Base-by-base conservation (phyloP, 2,888 invertebrate species). In the Candidula unifasciata region DNA sequence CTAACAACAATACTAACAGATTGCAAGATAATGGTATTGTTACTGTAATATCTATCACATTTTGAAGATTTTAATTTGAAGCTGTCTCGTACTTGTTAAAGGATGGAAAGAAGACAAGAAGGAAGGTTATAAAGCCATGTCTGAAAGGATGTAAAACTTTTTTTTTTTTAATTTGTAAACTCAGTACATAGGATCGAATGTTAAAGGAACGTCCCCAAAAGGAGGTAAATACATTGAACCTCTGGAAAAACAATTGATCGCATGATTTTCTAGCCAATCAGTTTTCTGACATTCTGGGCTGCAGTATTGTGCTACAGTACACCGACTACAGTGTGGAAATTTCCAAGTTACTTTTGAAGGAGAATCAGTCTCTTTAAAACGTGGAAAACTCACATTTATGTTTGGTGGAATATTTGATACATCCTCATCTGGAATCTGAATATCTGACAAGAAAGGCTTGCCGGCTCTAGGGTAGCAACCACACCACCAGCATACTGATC, bases 291-390 rank as follows among this genome's bases (percentile, higher is more conserved):
- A 83, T 2, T 60, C 13, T 0, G 8, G 8, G 60, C 79, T 73
- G 44, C 83, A 83, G 37, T 79, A 83, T 33, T 60, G 79, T 54
- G 83, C 83, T 24, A 83, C 79, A 79, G 79, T 83, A 30, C 83
- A 83, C 10, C 35, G 27, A 18, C 57, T 44, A 27, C 83, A 83
- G 21, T 79, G 71, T 27, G 24, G 44, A 79, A 83, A 83, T 37
- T 44, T 77, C 83, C 83, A 83, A 8, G 68, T 69, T 33, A 21
- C 35, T 52, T 52, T 66, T 8, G 66, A 76, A 21, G 60, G 52
- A 24, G 30, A 13, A 21, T 30, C n/a, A 27, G 44, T 57, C 57
- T 52, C 76, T 18, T 44, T 54, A 68, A 37, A 13, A 21, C 52
- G 37, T 37, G 13, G 24, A n/a, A 13, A 54, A 16, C n/a, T 16